Base-by-base conservation (phyloP, 1,140 invertebrate species). In the Akabosia matsudoensis region DNA sequence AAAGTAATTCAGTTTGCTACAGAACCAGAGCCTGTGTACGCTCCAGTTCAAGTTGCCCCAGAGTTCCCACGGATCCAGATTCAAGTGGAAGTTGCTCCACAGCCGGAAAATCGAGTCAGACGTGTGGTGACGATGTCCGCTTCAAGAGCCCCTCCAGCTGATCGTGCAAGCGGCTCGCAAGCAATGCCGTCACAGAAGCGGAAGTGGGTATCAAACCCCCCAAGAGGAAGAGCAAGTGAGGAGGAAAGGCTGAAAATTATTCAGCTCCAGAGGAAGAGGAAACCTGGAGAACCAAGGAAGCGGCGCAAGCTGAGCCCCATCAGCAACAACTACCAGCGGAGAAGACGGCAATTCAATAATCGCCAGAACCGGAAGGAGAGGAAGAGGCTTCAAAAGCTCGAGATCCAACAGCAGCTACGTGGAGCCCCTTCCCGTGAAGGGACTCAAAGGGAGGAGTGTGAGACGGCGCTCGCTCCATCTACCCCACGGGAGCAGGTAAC, bases 171-270 rank as follows among this genome's bases (percentile, higher is more conserved):
- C 54, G 4, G 54, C 10, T 16, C 22, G 14, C 24, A 16, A 4
- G 13, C 14, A 56, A 16, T 56, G 22, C 54, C 54, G 3, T 13
- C 24, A 24, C 13, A 7, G 24, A 10, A 4, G n/a, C 14, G 24
- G 24, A 56, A 56, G 54, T 56, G 54, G 54, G 24, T 56, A 10
- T 56, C 54, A 56, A 56, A 56, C n/a, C 54, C 54, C 10, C 54
- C 54, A 56, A 7, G 37, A n/a, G 13, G 22, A 56, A 3, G 13
- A 4, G 22, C 10, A 56, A 56, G 7, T 56, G 13, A 56, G 3
- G 3, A 10, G 54, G 4, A 13, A n/a, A 56, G 54, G 24, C 37
- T 45, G 7, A 18, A 45, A 45, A 18, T 45, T 56, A 22, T 24
- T 24, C 22, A 10, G n/a, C 37, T 45, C 37, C 37, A 22, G 54